These are phyloP conservation scores for Pangasianodon gigas DNA, from an alignment of 2,113 vertebrate genomes.

Conservation along the genomic window DNA sequence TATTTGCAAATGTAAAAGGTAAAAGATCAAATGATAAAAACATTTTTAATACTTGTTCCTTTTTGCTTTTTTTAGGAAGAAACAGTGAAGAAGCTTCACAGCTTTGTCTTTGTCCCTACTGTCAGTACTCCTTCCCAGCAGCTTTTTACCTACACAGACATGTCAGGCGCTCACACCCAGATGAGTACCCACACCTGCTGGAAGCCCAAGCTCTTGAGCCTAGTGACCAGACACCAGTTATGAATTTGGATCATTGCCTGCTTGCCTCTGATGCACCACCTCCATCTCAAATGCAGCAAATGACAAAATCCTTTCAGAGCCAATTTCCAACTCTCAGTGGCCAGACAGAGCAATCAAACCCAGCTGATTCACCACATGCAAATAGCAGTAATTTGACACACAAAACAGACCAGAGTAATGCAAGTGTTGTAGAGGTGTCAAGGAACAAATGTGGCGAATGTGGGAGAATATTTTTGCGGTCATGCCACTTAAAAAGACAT, in stretches of 20 bases:
- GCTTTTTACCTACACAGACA: constrained; percentile 70
- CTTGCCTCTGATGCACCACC: constrained; percentile 46
- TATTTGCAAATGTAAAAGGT: background rate
- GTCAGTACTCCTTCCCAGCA: constrained; percentile 71
- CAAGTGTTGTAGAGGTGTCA: background rate
- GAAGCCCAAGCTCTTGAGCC: constrained; percentile 15
- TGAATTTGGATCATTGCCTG: constrained; percentile 38
- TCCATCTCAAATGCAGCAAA: constrained; percentile 34
- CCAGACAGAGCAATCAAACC: constrained; percentile 18
- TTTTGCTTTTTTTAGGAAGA: constrained; percentile 51
- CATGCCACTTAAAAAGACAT: constrained; percentile 58
- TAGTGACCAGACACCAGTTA: background rate
- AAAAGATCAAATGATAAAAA: background rate
- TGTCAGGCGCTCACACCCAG: constrained; percentile 57
- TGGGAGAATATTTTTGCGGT: constrained; percentile 49
- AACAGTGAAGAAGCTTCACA: constrained; percentile 30
- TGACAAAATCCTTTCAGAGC: constrained; percentile 19
- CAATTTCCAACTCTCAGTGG: constrained; percentile 19
- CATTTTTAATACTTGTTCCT: background rate
- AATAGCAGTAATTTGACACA: constrained; percentile 8
- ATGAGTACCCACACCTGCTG: constrained; percentile 27
- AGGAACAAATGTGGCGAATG: constrained; percentile 53
- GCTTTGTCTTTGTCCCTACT: constrained; percentile 66
- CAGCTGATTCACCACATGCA: background rate
- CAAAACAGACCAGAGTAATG: background rate